These are phyloP conservation scores for Noctilio leporinus DNA, from an alignment of 2,113 vertebrate genomes.

Conservation along the genomic window DNA sequence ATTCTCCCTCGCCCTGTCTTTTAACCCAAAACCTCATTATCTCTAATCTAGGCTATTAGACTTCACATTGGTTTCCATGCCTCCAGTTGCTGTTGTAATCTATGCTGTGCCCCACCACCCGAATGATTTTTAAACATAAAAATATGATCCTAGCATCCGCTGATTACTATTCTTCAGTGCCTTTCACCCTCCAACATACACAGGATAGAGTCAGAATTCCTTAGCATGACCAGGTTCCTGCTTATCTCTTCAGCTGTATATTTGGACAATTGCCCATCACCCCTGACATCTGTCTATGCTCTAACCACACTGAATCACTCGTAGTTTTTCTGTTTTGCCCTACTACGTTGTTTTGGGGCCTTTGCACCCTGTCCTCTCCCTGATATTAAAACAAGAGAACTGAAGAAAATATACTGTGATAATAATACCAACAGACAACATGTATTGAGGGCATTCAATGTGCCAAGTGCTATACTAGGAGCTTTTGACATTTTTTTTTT, in stretches of 20 bases:
- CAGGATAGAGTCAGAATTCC: background rate
- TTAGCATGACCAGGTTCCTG: background rate
- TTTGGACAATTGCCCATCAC: background rate
- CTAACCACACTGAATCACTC: background rate
- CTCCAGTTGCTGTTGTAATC: background rate
- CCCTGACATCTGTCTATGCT: background rate
- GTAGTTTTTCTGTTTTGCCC: background rate
- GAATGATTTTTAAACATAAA: background rate
- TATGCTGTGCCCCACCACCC: background rate
- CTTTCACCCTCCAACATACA: background rate
- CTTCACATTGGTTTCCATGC: background rate
- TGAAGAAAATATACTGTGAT: background rate
- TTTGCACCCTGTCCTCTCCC: background rate
- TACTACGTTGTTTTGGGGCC: background rate
- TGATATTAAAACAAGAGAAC: constrained; percentile 8
- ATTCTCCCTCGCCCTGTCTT: background rate
- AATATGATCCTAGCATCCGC: background rate
- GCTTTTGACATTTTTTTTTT: constrained; percentile 21
- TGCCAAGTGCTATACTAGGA: background rate
- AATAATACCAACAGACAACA: background rate
- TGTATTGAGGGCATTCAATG: background rate
- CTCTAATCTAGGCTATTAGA: background rate
- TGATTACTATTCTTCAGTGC: background rate
- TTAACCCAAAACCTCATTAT: background rate
- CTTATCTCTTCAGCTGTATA: background rate